Percentiles rank a stretch among this genome's conserved stretches.
Evolutionary conservation across 2,888 invertebrate genomes (phyloP).

Genomic region (Bugula neritina): DNA sequence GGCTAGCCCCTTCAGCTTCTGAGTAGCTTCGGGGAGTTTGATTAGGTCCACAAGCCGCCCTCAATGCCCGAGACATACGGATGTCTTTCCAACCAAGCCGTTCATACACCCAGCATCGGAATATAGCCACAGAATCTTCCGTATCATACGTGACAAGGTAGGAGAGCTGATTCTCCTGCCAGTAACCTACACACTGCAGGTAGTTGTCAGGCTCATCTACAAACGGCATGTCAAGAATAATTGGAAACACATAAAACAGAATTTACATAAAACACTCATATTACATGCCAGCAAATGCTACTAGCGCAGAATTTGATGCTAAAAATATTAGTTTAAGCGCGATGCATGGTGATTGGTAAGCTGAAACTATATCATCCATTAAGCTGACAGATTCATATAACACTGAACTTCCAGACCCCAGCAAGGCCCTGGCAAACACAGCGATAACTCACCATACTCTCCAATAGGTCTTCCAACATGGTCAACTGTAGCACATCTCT

Average conservation of each 20-base stretch:
- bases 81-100: slow-evolving; percentile 85
- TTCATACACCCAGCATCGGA: slow-evolving; percentile 91
- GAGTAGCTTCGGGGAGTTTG: slow-evolving; percentile 86
- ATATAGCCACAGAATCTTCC: slow-evolving; percentile 87
- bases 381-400: too few species aligned
- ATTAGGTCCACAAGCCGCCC: slow-evolving; percentile 80
- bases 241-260: too few species aligned
- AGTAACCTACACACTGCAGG: slow-evolving; percentile 94
- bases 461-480: slow-evolving; percentile 81
- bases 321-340: neutral
- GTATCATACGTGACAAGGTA: slow-evolving; percentile 93
- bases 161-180: slow-evolving; percentile 95
- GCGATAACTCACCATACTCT: slow-evolving; percentile 67
- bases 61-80: slow-evolving; percentile 76
- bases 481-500: slow-evolving; percentile 92
- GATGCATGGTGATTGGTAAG: too few species aligned
- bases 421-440: too few species aligned
- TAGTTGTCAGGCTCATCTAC: slow-evolving; percentile 83
- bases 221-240: too few species aligned
- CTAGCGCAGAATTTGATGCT: too few species aligned
- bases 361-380: too few species aligned
- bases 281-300: too few species aligned
- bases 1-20: slow-evolving; percentile 81
- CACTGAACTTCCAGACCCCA: too few species aligned
- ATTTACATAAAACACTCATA: too few species aligned